A percentile compares a stretch with the other conserved stretches of the same genome.
These are phyloP conservation scores for Brachionus manjavacas DNA, from an alignment of 1,140 invertebrate genomes.

Conservation along the genomic window DNA sequence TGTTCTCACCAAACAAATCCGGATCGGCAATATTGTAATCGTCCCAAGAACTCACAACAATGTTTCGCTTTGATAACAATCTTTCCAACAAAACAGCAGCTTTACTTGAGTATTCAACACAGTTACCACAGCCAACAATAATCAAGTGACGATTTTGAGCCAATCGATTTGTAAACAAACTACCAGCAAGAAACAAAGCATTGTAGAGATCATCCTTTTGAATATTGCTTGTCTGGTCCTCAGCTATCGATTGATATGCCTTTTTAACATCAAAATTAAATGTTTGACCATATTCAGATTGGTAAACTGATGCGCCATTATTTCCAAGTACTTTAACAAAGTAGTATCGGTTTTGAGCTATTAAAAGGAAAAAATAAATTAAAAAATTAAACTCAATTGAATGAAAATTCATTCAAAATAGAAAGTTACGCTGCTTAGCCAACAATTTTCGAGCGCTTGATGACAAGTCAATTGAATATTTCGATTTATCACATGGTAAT, in stretches of 20 bases:
- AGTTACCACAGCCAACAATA: constrained; percentile 41
- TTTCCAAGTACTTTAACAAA: constrained; percentile 13
- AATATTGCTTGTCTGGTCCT: background rate
- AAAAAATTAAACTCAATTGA: background rate
- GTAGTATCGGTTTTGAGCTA: constrained; percentile 28
- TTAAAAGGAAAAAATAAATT: background rate
- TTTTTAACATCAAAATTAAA: constrained; percentile 24
- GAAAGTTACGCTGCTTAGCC: background rate
- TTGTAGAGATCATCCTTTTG: background rate
- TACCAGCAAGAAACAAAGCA: constrained; percentile 8
- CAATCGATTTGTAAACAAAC: constrained; percentile 19
- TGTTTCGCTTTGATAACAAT: constrained; percentile 13
- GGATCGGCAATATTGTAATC: constrained; percentile 24
- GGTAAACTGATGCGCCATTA: constrained; percentile 36
- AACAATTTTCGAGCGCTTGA: background rate
- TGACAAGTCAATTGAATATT: background rate
- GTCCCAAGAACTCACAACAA: constrained; percentile 32
- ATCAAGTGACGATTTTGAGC: constrained; percentile 4
- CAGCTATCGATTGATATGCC: constrained; percentile 8
- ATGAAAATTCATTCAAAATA: background rate
- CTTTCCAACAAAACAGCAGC: background rate
- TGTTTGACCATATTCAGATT: background rate
- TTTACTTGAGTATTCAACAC: background rate
- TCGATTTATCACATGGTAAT: constrained; percentile 29
- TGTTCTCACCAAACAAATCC: background rate